phyloP scores from a whole-genome alignment of 1,140 invertebrate species.

The Episyrphus balteatus region DNA sequence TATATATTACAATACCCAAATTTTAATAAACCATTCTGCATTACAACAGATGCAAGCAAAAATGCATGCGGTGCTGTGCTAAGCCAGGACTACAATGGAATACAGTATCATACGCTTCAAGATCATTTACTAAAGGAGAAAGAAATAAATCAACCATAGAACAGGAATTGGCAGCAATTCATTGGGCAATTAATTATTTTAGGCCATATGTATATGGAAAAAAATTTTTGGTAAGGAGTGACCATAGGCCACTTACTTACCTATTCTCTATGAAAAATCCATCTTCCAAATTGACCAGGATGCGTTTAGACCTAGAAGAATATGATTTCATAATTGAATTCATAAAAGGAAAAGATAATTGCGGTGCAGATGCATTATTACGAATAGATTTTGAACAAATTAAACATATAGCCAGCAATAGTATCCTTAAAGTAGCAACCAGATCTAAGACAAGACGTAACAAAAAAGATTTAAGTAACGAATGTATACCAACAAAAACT shows the following conservation, averaged over 20 bases:
- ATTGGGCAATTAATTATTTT: constrained; percentile 37
- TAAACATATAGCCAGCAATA: neutral
- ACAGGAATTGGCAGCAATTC: constrained; percentile 25
- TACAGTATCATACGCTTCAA: constrained; percentile 19
- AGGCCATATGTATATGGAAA: constrained; percentile 27
- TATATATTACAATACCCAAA: too few species aligned
- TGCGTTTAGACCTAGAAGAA: constrained; percentile 12
- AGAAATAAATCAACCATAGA: constrained; percentile 21
- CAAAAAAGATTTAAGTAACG: too few species aligned
- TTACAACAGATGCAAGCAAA: constrained; percentile 29
- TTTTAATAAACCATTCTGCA: too few species aligned
- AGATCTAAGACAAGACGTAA: neutral
- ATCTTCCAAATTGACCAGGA: constrained; percentile 20
- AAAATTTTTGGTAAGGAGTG: constrained; percentile 22
- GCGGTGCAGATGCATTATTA: constrained; percentile 13
- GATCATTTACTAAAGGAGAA: constrained; percentile 18
- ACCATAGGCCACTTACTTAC: constrained; percentile 35
- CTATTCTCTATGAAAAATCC: constrained; percentile 31
- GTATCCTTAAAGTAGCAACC: too few species aligned
- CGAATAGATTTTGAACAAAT: neutral
- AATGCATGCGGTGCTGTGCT: constrained; percentile 28
- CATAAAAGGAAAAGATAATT: constrained; percentile 15
- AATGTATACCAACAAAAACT: too few species aligned
- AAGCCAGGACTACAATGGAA: constrained; percentile 13
- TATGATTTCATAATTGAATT: constrained; percentile 24